Evolutionary conservation across 2,113 vertebrate genomes (phyloP).

Genomic region (Labeo rohita): DNA sequence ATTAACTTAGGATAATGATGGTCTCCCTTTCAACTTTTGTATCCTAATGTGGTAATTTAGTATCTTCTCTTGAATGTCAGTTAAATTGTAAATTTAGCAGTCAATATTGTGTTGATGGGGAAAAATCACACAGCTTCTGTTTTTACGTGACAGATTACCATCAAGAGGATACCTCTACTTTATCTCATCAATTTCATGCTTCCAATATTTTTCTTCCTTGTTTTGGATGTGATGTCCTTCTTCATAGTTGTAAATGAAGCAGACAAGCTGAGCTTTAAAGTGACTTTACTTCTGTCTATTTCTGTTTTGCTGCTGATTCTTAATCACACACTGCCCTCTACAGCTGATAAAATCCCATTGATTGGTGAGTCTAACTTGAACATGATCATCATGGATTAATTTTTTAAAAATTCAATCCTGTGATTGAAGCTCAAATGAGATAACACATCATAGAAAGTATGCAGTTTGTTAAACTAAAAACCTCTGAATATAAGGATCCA

Average conservation of each 20-base stretch:
- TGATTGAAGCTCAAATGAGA: too few relatives aligned
- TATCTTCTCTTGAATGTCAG: neutral
- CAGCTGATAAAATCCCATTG: too few relatives aligned
- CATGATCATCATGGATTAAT: neutral
- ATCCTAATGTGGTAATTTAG: neutral
- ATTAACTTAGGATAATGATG: neutral
- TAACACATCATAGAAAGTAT: too few relatives aligned
- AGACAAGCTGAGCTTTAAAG: too few relatives aligned
- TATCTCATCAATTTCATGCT: constrained; percentile 79
- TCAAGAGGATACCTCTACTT: constrained; percentile 73
- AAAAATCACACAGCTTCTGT: too few relatives aligned
- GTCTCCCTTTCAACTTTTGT: neutral
- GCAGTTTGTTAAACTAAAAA: too few relatives aligned
- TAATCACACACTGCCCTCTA: too few relatives aligned
- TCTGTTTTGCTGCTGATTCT: too few relatives aligned
- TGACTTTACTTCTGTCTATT: too few relatives aligned
- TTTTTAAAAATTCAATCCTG: neutral
- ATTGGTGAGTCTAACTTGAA: constrained; percentile 70
- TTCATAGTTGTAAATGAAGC: constrained; percentile 68
- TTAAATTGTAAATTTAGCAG: neutral
- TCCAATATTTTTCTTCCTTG: constrained; percentile 70
- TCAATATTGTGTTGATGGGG: neutral
- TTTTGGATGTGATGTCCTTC: constrained; percentile 78
- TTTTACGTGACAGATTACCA: constrained; percentile 64
- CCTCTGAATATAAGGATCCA: too few relatives aligned